Evolutionary conservation across 2,113 vertebrate species (phyloP), one percentile per base, ranked within the genome.

Genomic region (Planiliza haematocheilus): DNA sequence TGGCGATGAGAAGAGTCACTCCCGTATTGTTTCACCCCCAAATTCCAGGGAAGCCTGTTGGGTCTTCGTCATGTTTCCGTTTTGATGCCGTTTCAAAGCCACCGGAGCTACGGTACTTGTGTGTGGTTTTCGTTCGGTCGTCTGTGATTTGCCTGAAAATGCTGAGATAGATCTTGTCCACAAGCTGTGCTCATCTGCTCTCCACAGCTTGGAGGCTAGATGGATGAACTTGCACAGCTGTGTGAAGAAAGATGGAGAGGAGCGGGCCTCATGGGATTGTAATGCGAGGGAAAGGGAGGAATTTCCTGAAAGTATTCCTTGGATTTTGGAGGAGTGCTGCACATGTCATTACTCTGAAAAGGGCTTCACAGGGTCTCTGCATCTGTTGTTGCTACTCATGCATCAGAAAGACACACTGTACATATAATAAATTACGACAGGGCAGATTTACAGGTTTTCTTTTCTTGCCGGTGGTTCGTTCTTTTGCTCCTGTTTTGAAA

Each of bases 31-130:
- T 85, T 86, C 66, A 75, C 73, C 72, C 57, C 64, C 36, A 43
- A 84, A 91, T 90, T 91, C 89, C 91, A 58, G 65, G 67, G 55
- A 82, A 55, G 67, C 50, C 82, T 72, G 52, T 38, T 48, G 49
- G 42, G 70, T 84, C 77, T 86, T 66, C 64, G 89, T 91, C 85
- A 86, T 59, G 73, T 82, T 86, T 90, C 76, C 58, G 34, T 80
- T 80, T 53, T 82, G 79, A 82, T 70, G 62, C 38, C 51, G 20
- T 74, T 81, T 73, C 65, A 66, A 50, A 65, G 62, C 43, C 18
- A 48, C 52, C 65, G 43, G 8, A 68, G 67, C 20, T 58, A 5
- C 24, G 5, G 24, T 30, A 5, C 5, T 2, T 62, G 64, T 30
- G 24, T 30, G 24, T 30, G 51, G 69, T 65, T n/a, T 7, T 55